Evolutionary conservation across 2,113 vertebrate genomes (phyloP).

Genomic region (Triplophysa siluroides): DNA sequence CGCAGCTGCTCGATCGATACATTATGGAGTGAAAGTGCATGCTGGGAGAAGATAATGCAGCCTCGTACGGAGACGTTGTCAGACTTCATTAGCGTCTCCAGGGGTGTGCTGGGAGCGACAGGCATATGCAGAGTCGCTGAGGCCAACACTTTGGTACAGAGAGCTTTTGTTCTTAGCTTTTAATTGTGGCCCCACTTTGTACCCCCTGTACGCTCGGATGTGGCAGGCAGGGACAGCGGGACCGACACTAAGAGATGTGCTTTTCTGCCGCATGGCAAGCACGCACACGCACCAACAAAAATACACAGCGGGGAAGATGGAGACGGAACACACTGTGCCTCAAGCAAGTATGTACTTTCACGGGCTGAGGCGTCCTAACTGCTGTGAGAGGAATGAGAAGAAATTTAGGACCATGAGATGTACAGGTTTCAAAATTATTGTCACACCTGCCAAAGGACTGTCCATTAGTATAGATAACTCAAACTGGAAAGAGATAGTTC

Average conservation of each 20-base stretch:
- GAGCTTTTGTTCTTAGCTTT: slow-evolving; percentile 45
- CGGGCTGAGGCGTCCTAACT: slow-evolving; percentile 15
- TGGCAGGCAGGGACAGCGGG: slow-evolving; percentile 33
- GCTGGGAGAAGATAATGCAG: slow-evolving; percentile 85
- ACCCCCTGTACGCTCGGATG: slow-evolving; percentile 14
- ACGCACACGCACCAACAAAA: slow-evolving; percentile 9
- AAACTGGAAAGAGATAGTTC: too few relatives aligned
- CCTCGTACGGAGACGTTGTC: slow-evolving; percentile 83
- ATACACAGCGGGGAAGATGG: slow-evolving; percentile 35
- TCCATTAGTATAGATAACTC: too few relatives aligned
- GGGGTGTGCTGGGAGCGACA: slow-evolving; percentile 68
- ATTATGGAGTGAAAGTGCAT: slow-evolving; percentile 79
- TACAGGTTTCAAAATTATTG: not conserved
- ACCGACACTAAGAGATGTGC: slow-evolving; percentile 41
- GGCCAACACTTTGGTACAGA: slow-evolving; percentile 12
- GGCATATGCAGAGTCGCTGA: slow-evolving; percentile 51
- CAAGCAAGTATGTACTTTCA: slow-evolving; percentile 34
- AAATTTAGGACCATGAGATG: slow-evolving; percentile 3
- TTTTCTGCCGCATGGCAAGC: slow-evolving; percentile 15
- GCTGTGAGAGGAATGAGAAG: slow-evolving; percentile 34
- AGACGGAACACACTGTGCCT: slow-evolving; percentile 34
- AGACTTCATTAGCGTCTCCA: slow-evolving; percentile 77
- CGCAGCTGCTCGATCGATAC: slow-evolving; percentile 75
- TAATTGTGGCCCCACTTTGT: slow-evolving; percentile 44
- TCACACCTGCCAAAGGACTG: not conserved